Percentiles rank a stretch among this genome's conserved stretches.
Evolutionary conservation across 2,888 invertebrate species (phyloP).

Genomic region (Drosophila lacicola): DNA sequence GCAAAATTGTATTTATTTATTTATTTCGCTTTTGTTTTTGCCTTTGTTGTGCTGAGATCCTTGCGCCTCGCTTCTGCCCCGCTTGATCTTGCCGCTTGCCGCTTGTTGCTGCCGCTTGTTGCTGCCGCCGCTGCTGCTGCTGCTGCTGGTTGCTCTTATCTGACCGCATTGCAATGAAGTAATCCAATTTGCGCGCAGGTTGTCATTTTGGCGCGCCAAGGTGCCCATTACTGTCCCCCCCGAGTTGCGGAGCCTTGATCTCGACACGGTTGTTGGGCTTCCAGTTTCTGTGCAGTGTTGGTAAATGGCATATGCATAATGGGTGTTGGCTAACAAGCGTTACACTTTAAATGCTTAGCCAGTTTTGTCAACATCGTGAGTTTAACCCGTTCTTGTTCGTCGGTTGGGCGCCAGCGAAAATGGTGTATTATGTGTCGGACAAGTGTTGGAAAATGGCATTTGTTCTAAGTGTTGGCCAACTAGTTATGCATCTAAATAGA

Average conservation of each 20-base stretch:
- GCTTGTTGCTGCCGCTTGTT: slow-evolving; percentile 19
- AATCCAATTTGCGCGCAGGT: slow-evolving; percentile 76
- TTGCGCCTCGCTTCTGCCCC: slow-evolving; percentile 18
- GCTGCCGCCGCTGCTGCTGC: slow-evolving; percentile 17
- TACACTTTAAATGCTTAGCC: slow-evolving; percentile 60
- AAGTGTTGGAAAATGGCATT: background rate
- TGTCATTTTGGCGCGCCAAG: slow-evolving; percentile 73
- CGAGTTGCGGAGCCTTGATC: slow-evolving; percentile 2
- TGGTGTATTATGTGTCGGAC: background rate
- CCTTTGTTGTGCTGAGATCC: slow-evolving; percentile 24
- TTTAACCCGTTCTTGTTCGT: background rate
- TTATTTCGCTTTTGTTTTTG: slow-evolving; percentile 48
- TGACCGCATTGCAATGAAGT: slow-evolving; percentile 70
- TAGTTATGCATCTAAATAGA: background rate
- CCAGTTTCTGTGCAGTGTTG: slow-evolving; percentile 27
- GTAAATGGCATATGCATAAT: slow-evolving; percentile 8
- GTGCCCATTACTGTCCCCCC: slow-evolving; percentile 64
- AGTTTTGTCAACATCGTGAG: slow-evolving; percentile 6
- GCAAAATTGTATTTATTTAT: slow-evolving; percentile 75
- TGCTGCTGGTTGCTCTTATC: slow-evolving; percentile 34
- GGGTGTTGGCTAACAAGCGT: slow-evolving; percentile 36
- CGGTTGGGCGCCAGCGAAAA: background rate
- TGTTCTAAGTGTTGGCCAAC: background rate
- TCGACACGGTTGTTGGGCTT: slow-evolving; percentile 4
- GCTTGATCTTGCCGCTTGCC: slow-evolving; percentile 57